Conservation (phyloP, 2,888 invertebrate genomes). For the Orgyia antiqua region DNA sequence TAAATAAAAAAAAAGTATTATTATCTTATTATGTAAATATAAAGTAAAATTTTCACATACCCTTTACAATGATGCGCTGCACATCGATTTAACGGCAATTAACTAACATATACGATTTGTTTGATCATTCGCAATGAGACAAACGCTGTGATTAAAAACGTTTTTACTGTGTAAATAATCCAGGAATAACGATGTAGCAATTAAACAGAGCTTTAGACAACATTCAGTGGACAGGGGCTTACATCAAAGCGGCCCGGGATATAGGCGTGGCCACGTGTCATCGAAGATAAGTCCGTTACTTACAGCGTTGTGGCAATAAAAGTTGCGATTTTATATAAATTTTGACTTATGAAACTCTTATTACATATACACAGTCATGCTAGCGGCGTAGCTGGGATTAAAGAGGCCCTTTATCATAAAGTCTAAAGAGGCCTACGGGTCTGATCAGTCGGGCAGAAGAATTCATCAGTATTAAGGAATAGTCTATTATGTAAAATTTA, state of each 20-base stretch:
- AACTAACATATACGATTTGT: conserved; percentile 48
- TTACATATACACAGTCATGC: no score
- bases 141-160: conserved; percentile 50
- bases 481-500: no score
- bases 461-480: no score
- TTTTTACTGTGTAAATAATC: conserved; percentile 68
- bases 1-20: no score
- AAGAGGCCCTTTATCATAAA: no score
- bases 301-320: conserved; percentile 13
- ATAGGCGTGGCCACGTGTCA: conserved; percentile 38
- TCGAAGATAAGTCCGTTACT: conserved; percentile 37
- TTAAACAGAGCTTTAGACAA: conserved; percentile 71
- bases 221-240: conserved; percentile 39
- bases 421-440: no score
- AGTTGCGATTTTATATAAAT: conserved; percentile 1
- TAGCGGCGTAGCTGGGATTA: no score
- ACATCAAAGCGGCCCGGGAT: conserved; percentile 56
- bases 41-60: conserved; percentile 1
- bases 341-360: no score
- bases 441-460: no score
- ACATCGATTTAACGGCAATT: conserved; percentile 52
- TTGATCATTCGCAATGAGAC: conserved; percentile 45
- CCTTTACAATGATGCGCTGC: conserved; percentile 22
- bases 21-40: no score
- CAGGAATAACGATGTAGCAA: conserved; percentile 75